Percentiles rank a stretch among this genome's conserved stretches.
These are phyloP conservation scores for Bimastos eiseni DNA, from an alignment of 2,888 invertebrate species.

Conservation along the genomic window DNA sequence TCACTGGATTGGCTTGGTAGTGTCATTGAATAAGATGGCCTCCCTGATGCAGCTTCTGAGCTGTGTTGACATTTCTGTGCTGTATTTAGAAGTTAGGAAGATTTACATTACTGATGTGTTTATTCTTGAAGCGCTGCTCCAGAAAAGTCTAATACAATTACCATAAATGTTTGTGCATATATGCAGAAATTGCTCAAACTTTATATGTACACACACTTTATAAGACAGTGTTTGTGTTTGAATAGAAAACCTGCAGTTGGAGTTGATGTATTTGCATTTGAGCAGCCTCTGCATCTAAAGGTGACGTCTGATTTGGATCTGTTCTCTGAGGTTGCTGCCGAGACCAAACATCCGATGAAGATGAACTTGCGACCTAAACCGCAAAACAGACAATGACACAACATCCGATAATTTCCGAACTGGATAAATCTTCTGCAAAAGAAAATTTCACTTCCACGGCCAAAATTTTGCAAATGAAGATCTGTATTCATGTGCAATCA, in stretches of 20 bases:
- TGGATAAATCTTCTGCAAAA: too few species aligned
- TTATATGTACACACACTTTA: background rate
- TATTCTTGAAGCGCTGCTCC: background rate
- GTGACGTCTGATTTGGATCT: background rate
- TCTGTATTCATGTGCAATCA: too few species aligned
- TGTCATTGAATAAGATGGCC: too few species aligned
- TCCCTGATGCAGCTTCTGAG: too few species aligned
- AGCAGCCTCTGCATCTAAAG: background rate
- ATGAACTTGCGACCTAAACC: background rate
- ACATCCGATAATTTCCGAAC: background rate
- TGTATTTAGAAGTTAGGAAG: too few species aligned
- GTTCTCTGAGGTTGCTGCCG: background rate
- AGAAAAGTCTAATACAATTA: background rate
- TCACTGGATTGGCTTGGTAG: too few species aligned
- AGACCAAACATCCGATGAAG: constrained; percentile 7
- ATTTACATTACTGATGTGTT: background rate
- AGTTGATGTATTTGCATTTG: background rate
- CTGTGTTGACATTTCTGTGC: too few species aligned
- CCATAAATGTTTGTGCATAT: background rate
- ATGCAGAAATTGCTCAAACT: too few species aligned
- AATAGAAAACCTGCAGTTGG: background rate
- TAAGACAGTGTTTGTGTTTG: background rate
- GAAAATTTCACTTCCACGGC: too few species aligned
- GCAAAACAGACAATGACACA: background rate
- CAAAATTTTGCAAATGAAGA: too few species aligned